Evolutionary conservation across 2,797 vertebrate species (phyloP).

Genomic region (Phataginus tricuspis): DNA sequence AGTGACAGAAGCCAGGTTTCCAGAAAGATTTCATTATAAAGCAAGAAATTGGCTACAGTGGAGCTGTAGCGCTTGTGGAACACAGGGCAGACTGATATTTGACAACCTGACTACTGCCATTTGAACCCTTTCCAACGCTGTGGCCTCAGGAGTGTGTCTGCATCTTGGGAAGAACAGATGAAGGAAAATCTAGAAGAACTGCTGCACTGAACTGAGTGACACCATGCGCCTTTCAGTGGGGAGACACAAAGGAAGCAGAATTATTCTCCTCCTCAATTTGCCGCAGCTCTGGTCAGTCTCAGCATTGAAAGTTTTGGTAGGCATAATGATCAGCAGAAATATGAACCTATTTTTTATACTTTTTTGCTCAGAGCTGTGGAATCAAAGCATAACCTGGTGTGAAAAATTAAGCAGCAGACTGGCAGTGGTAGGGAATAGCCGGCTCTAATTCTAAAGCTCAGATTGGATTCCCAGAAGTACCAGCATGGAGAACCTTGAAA

Average conservation of each 20-base stretch:
- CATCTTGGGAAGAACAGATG: neutral
- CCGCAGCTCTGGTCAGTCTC: neutral
- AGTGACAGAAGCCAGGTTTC: neutral
- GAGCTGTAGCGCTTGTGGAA: neutral
- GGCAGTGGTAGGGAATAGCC: accelerated
- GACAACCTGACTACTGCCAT: neutral
- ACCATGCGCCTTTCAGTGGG: neutral
- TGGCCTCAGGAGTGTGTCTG: neutral
- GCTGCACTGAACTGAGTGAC: neutral
- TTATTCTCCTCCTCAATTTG: neutral
- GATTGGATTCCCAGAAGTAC: neutral
- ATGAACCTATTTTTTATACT: neutral
- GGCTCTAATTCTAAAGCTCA: neutral
- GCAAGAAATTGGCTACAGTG: neutral
- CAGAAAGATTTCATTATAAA: neutral
- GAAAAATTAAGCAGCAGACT: neutral
- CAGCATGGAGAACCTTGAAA: neutral
- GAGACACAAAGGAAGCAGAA: neutral
- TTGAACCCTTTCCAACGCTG: neutral
- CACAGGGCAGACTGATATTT: neutral
- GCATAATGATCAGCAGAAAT: neutral
- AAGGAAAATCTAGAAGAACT: neutral
- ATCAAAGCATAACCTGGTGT: neutral
- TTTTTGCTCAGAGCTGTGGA: neutral
- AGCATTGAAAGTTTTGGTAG: neutral